Percentiles rank a stretch among this genome's conserved stretches.
Conservation (phyloP, 1,140 invertebrate species). For the Geopemphigus sp. region DNA sequence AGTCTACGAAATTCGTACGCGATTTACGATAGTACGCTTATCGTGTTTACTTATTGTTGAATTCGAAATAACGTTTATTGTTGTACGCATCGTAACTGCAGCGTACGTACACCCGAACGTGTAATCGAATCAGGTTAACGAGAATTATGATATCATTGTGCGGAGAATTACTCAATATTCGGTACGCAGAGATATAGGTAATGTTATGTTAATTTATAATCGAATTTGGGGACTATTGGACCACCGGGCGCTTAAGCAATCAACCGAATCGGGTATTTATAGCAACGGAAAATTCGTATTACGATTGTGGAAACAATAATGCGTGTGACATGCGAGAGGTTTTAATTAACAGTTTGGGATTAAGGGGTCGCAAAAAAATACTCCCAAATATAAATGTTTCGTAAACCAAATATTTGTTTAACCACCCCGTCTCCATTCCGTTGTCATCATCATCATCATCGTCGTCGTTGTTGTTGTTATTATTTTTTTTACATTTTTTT, state of each 20-base stretch:
- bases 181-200: no score
- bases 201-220: background rate
- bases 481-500: background rate
- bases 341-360: slow-evolving; percentile 17
- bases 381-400: background rate
- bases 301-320: background rate
- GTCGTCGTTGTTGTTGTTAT: background rate
- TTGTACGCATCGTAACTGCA: no score
- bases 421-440: background rate
- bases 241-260: background rate
- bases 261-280: background rate
- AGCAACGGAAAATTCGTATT: background rate
- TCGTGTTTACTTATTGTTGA: no score
- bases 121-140: no score
- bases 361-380: background rate
- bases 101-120: no score
- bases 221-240: no score
- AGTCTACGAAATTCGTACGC: no score
- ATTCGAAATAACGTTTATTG: no score
- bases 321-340: background rate
- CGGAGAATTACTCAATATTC: no score
- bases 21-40: no score
- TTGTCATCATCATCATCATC: slow-evolving; percentile 6
- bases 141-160: no score
- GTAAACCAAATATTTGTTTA: slow-evolving; percentile 34